A percentile compares a stretch with the other conserved stretches of the same genome.
phyloP scores from a whole-genome alignment of 2,113 vertebrate species.

The Emberiza fucata region DNA sequence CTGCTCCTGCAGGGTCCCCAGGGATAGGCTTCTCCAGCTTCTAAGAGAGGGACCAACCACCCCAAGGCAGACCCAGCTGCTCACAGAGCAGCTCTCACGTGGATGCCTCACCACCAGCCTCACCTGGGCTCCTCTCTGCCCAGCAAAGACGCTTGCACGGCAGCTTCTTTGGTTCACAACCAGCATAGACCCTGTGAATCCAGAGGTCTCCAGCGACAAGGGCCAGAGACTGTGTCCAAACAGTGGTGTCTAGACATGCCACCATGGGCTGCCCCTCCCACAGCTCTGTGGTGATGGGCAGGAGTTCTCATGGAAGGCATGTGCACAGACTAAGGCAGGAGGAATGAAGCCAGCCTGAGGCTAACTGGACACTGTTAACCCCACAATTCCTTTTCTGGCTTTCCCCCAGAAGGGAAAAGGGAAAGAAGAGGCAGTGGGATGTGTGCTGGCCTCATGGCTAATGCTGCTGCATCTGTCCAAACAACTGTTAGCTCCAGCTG shows the following conservation, averaged over 20 bases:
- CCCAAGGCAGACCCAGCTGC: accelerated
- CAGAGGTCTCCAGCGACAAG: accelerated
- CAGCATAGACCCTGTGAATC: background rate
- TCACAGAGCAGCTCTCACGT: accelerated
- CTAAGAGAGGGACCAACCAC: background rate
- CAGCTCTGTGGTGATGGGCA: too few species aligned
- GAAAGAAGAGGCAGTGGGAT: background rate
- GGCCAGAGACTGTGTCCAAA: accelerated
- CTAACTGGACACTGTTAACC: accelerated
- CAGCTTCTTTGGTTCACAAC: background rate
- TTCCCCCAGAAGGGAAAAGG: background rate
- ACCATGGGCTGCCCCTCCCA: background rate
- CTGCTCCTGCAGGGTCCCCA: background rate
- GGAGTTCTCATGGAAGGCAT: accelerated
- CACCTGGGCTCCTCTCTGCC: background rate
- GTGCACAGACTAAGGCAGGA: background rate
- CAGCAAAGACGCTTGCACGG: background rate
- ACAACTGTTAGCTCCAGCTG: accelerated
- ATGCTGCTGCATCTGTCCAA: background rate
- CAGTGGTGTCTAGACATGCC: too few species aligned
- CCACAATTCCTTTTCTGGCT: background rate
- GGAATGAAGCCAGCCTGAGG: background rate
- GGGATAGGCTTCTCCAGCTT: background rate
- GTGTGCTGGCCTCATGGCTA: accelerated
- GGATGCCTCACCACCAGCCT: background rate